Evolutionary conservation across 37 sponge, comb jelly and placozoan genomes (phyloP).

Genomic region (Aphrocallistes beatrix): DNA sequence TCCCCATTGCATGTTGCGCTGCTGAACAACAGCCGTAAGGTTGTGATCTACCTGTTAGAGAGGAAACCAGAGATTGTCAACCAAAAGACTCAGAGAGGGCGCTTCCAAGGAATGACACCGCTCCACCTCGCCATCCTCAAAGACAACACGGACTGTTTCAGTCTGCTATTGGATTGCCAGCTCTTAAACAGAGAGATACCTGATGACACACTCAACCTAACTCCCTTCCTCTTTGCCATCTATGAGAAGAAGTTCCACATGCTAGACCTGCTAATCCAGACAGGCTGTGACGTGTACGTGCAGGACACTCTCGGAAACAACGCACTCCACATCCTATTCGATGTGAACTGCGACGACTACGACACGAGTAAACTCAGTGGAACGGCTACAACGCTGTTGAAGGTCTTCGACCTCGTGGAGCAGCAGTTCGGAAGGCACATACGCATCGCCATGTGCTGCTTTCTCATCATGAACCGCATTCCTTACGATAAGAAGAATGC

Average conservation of each 20-base stretch:
- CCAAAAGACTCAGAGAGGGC: background rate
- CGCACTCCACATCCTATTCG: background rate
- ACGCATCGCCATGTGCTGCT: background rate
- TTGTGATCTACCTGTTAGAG: background rate
- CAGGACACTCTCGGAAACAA: background rate
- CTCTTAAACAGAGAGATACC: background rate
- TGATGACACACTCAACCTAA: background rate
- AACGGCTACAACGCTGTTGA: background rate
- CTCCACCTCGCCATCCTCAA: background rate
- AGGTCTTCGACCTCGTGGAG: background rate
- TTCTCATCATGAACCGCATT: background rate
- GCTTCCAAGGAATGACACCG: background rate
- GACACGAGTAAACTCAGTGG: background rate
- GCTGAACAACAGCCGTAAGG: background rate
- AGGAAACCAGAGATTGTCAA: background rate
- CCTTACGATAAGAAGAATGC: background rate
- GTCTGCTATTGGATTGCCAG: background rate
- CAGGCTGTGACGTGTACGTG: background rate
- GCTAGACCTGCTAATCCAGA: background rate
- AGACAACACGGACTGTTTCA: background rate
- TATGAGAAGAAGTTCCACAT: conserved; percentile 12
- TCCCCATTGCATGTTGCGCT: background rate
- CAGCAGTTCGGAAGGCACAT: background rate
- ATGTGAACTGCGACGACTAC: background rate
- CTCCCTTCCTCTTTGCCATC: background rate